phyloP scores from a whole-genome alignment of 2,888 invertebrate species.

The Chaitophorus viminalis region DNA sequence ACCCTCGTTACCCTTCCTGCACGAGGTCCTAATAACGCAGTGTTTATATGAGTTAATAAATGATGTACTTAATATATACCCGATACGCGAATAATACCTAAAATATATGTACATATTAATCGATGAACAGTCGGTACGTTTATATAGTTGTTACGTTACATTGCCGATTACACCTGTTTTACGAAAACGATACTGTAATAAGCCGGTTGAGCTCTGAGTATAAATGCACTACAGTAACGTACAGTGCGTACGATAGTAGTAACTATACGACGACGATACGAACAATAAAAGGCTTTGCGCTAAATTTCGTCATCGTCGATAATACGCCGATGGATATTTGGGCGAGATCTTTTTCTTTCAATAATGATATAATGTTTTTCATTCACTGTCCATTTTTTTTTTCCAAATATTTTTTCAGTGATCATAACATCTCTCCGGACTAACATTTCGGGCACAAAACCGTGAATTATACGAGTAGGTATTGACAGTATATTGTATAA shows the following conservation, averaged over 20 bases:
- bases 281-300: background rate
- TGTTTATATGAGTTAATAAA: background rate
- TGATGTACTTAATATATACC: background rate
- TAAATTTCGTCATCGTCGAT: background rate
- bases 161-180: background rate
- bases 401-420: too few species aligned
- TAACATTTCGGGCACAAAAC: too few species aligned
- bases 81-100: background rate
- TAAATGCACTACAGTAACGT: too few species aligned
- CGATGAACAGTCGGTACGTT: background rate
- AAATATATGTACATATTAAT: background rate
- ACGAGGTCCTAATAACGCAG: background rate
- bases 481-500: too few species aligned
- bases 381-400: too few species aligned
- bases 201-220: background rate
- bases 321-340: too few species aligned
- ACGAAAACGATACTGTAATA: constrained; percentile 28
- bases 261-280: background rate
- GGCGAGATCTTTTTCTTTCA: too few species aligned
- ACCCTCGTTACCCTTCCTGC: constrained; percentile 1
- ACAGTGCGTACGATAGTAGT: too few species aligned
- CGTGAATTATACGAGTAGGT: too few species aligned
- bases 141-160: background rate
- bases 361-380: too few species aligned
- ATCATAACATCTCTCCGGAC: too few species aligned